Conservation (phyloP, 2,797 vertebrate species). For the Chrysolophus pictus region DNA sequence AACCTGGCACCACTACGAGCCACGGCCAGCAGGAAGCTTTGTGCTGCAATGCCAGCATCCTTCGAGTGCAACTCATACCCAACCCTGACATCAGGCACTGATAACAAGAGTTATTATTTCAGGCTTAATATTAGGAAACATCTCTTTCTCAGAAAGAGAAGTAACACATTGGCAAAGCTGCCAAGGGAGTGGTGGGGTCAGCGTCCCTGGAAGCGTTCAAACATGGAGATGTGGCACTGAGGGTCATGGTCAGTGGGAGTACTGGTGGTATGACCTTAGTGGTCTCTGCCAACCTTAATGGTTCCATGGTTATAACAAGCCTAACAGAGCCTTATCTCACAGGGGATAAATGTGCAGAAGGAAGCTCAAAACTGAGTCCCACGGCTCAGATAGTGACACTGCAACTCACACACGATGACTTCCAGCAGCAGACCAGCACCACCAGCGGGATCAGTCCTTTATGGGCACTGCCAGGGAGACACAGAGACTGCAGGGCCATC, state of each 20-base stretch:
- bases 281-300: too few relatives aligned
- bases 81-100: not conserved
- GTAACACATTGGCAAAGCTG: too few relatives aligned
- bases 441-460: accelerated
- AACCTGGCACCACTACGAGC: not conserved
- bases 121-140: too few relatives aligned
- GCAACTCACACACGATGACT: not conserved
- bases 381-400: accelerated
- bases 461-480: not conserved
- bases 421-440: not conserved
- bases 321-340: not conserved
- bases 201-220: too few relatives aligned
- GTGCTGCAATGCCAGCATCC: too few relatives aligned
- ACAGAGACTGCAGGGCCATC: not conserved
- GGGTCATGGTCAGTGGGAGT: too few relatives aligned
- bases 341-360: not conserved
- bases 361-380: not conserved
- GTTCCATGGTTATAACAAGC: not conserved
- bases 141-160: too few relatives aligned
- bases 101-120: too few relatives aligned
- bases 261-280: too few relatives aligned
- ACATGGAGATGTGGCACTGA: too few relatives aligned
- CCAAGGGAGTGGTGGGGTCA: too few relatives aligned
- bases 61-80: not conserved
- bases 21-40: not conserved